Conservation (phyloP, 2,888 invertebrate species). For the Hypomecis punctinalis region DNA sequence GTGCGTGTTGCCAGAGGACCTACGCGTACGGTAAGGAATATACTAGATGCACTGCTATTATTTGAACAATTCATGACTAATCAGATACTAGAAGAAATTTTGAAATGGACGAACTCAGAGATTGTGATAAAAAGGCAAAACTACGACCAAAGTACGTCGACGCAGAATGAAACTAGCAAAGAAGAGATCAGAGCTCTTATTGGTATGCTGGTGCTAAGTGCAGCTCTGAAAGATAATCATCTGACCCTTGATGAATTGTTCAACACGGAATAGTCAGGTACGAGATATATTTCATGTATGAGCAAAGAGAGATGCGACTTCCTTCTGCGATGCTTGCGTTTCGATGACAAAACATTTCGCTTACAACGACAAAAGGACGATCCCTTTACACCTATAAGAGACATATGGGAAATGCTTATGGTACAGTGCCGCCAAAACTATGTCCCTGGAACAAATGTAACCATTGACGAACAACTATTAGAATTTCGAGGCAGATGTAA, state of each 20-base stretch:
- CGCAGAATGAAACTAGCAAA: too few species aligned
- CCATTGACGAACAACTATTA: too few species aligned
- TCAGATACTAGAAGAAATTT: too few species aligned
- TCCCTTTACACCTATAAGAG: constrained; percentile 41
- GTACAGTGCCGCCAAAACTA: constrained; percentile 36
- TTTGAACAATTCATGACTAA: constrained; percentile 18
- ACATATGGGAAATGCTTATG: constrained; percentile 40
- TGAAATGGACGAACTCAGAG: too few species aligned
- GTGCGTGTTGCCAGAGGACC: constrained; percentile 17
- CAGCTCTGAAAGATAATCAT: too few species aligned
- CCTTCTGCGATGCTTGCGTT: constrained; percentile 42
- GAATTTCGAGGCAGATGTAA: too few species aligned
- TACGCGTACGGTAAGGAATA: constrained; percentile 20
- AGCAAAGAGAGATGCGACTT: constrained; percentile 43
- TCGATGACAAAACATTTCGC: constrained; percentile 44
- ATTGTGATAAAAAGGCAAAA: too few species aligned
- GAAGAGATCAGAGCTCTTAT: too few species aligned
- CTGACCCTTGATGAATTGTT: too few species aligned
- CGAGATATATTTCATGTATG: constrained; percentile 41
- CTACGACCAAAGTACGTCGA: too few species aligned
- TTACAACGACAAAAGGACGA: constrained; percentile 25
- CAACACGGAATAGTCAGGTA: constrained; percentile 22
- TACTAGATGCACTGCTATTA: constrained; percentile 18
- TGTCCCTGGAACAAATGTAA: too few species aligned
- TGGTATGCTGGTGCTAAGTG: too few species aligned